Conservation (phyloP, 2,113 vertebrate genomes). For the Lamprologus sp. region DNA sequence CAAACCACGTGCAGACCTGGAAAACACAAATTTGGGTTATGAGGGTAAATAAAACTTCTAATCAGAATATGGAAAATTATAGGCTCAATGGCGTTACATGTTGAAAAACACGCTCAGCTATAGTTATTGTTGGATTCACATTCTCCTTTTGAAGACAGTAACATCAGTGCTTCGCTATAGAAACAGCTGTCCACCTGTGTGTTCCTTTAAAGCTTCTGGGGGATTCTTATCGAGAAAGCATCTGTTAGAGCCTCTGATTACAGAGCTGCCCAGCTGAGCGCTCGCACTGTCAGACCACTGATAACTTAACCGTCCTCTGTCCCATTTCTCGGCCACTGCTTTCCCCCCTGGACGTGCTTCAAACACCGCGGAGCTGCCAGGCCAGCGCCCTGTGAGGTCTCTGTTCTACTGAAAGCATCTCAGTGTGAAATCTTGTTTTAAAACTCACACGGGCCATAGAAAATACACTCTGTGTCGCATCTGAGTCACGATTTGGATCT, state of each 20-base stretch:
- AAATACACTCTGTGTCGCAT: constrained; percentile 14
- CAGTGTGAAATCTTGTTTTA: constrained; percentile 39
- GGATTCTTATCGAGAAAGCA: constrained; percentile 64
- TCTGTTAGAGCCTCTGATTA: constrained; percentile 61
- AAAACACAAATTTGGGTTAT: background rate
- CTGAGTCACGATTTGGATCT: constrained; percentile 42
- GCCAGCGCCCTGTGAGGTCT: constrained; percentile 64
- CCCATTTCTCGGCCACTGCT: background rate
- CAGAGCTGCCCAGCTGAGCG: constrained; percentile 31
- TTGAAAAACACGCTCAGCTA: background rate
- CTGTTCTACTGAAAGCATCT: constrained; percentile 39
- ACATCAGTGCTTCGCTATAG: background rate
- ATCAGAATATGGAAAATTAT: background rate
- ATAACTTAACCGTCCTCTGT: constrained; percentile 58
- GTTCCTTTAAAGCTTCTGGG: constrained; percentile 24
- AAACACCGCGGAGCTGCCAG: constrained; percentile 29
- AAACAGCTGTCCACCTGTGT: constrained; percentile 40
- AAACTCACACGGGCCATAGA: constrained; percentile 35
- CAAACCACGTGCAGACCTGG: background rate
- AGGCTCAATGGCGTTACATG: background rate
- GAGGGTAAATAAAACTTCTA: background rate
- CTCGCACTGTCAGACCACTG: constrained; percentile 36
- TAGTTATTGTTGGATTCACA: constrained; percentile 22
- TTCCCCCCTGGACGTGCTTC: constrained; percentile 27
- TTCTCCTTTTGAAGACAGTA: constrained; percentile 28